These are phyloP conservation scores for Peribatodes rhomboidaria DNA, from an alignment of 2,888 invertebrate genomes.

Conservation along the genomic window DNA sequence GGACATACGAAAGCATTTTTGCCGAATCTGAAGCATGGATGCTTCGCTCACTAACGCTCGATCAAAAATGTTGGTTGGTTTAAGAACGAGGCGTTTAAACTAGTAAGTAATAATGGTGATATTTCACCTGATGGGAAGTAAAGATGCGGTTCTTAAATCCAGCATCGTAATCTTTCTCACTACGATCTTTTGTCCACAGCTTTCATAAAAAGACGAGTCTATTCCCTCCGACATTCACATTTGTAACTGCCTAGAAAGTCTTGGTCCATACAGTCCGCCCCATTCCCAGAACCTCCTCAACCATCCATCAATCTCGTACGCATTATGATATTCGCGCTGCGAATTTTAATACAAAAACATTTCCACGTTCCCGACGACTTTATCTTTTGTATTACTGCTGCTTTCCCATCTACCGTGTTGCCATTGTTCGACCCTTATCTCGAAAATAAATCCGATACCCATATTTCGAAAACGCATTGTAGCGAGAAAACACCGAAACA, in stretches of 20 bases:
- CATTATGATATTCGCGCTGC: conserved; percentile 26
- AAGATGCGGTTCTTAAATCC: background rate
- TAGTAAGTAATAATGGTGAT: no score
- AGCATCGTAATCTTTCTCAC: background rate
- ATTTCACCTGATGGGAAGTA: background rate
- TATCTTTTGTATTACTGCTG: conserved; percentile 32
- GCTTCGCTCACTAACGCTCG: no score
- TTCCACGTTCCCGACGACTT: conserved; percentile 25
- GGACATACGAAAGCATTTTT: no score
- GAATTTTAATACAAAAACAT: conserved; percentile 36
- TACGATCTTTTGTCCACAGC: background rate
- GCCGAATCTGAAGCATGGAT: no score
- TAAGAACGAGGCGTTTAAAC: no score
- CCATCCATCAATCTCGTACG: conserved; percentile 31
- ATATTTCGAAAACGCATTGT: conserved; percentile 42
- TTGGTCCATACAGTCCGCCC: conserved; percentile 7
- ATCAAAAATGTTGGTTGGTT: no score
- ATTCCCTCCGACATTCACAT: background rate
- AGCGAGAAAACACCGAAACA: conserved; percentile 37
- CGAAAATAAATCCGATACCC: conserved; percentile 39
- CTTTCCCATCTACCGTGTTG: conserved; percentile 28
- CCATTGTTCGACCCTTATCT: conserved; percentile 36
- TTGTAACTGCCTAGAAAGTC: background rate
- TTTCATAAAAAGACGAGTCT: background rate
- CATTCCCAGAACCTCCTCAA: conserved; percentile 4